Conservation (phyloP, 2,113 vertebrate genomes). For the Osmerus eperlanus region DNA sequence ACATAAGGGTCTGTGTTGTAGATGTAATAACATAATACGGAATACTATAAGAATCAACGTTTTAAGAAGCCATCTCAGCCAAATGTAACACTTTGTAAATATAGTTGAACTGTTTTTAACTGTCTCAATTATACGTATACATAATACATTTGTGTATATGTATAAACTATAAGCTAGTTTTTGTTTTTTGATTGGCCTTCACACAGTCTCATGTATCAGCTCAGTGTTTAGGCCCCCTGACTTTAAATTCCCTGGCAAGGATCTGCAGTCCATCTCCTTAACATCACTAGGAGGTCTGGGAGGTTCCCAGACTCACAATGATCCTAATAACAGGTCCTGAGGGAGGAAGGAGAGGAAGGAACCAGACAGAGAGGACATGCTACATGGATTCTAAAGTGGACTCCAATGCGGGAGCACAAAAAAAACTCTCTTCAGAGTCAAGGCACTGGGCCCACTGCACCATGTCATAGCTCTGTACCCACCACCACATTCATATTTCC, state of each 20-base stretch:
- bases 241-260: conserved; percentile 23
- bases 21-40: no score
- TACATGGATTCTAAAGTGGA: conserved; percentile 32
- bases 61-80: background rate
- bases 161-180: background rate
- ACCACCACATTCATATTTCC: conserved; percentile 54
- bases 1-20: no score
- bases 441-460: conserved; percentile 32
- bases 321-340: conserved; percentile 31
- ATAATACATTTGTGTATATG: no score
- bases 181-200: conserved; percentile 5
- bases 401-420: conserved; percentile 38
- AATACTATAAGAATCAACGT: no score
- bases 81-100: background rate
- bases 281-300: conserved; percentile 38
- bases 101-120: background rate
- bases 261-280: conserved; percentile 43
- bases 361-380: conserved; percentile 21
- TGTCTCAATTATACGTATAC: background rate
- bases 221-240: conserved; percentile 37
- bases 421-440: conserved; percentile 24
- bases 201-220: conserved; percentile 29
- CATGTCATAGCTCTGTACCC: conserved; percentile 40
- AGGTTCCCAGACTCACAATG: conserved; percentile 42
- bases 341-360: conserved; percentile 20